phyloP scores from a whole-genome alignment of 2,888 invertebrate genomes.

The Pristionchus entomophagus region DNA sequence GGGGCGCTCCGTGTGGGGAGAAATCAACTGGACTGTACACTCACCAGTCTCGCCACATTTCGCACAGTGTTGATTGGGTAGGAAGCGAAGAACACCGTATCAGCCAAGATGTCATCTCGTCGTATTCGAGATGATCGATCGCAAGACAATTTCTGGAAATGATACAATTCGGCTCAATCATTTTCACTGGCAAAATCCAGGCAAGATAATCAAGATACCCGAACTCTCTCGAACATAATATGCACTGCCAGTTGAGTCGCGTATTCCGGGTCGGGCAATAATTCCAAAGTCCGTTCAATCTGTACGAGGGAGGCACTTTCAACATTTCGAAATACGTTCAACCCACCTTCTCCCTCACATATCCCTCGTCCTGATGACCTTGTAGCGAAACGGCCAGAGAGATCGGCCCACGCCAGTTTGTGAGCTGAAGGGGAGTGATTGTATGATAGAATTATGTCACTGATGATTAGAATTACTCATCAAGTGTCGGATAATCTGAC shows the following conservation, averaged over 20 bases:
- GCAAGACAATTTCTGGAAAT: neutral
- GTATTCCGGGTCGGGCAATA: neutral
- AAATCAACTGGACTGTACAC: neutral
- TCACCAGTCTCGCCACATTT: slow-evolving; percentile 6
- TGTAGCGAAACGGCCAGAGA: neutral
- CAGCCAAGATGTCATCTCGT: neutral
- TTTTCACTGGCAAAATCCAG: neutral
- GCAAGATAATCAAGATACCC: neutral
- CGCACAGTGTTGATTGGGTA: neutral
- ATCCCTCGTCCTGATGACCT: neutral
- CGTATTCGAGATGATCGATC: neutral
- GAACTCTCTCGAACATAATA: neutral
- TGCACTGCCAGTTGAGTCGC: neutral
- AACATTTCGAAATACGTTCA: neutral
- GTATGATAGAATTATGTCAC: no score
- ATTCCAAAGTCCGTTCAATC: neutral
- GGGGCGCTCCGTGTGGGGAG: no score
- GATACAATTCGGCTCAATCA: no score
- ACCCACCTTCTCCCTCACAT: neutral
- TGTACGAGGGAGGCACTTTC: neutral
- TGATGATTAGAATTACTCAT: neutral
- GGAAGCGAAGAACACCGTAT: neutral
- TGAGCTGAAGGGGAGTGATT: neutral
- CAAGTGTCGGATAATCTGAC: no score
- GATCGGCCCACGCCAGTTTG: neutral